Base-by-base conservation (phyloP, 2,888 invertebrate species). In the Gastrophysa polygoni region DNA sequence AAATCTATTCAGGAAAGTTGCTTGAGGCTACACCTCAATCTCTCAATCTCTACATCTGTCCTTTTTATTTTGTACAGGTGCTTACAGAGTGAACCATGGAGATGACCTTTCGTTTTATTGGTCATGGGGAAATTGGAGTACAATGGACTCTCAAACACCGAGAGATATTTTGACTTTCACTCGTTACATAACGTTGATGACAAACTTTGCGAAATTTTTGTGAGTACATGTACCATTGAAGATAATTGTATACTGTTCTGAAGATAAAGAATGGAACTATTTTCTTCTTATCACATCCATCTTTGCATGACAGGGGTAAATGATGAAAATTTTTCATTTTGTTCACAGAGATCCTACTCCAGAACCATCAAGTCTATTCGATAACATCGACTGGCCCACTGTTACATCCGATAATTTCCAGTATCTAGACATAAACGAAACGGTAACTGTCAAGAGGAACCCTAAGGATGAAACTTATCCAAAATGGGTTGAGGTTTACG, bases 31-130 rank as follows among this genome's bases (percentile, higher is more conserved):
- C n/a, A n/a, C n/a, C n/a, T n/a, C n/a, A n/a, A n/a, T n/a, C n/a
- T n/a, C n/a, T n/a, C n/a, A n/a, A n/a, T n/a, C n/a, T n/a, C n/a
- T n/a, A n/a, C n/a, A n/a, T n/a, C n/a, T n/a, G n/a, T n/a, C n/a
- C 8, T n/a, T 24, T 24, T 7, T 24, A 7, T 24, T 24, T 24
- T 24, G 24, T 78, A 88, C 47, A 66, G 72, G 70, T 21, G 62
- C 70, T 11, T 69, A 64, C n/a, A 70, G 66, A 56, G 71, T 71
- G 1, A 61, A 60, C 8, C 72, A 72, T 43, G 57, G 62, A 8
- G 70, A 66, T 18, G 72, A 72, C 47, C 29, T 62, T 1, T 62
- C 57, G 16, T 72, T 71, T 48, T 38, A 70, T 11, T 72, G 71
- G 43, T 57, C 62, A 0, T 66, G 60, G 20, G 61, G 64, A 14